Percentiles rank a stretch among this genome's conserved stretches.
These are phyloP conservation scores for Odontomyia ornata DNA, from an alignment of 2,888 invertebrate species.

Conservation along the genomic window DNA sequence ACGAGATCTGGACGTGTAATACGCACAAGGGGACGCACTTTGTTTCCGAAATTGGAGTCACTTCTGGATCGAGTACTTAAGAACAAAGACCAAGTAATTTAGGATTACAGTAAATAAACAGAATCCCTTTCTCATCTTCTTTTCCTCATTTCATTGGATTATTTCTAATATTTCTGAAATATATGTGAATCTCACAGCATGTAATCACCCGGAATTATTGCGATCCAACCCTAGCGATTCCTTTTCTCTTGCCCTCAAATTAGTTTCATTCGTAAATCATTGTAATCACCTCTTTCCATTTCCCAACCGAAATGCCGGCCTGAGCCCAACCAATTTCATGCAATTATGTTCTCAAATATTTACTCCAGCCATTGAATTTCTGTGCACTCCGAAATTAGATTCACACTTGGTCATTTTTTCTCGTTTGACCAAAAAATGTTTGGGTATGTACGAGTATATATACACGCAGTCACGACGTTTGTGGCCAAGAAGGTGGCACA, in stretches of 20 bases:
- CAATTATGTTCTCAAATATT: constrained; percentile 41
- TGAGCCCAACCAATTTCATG: neutral
- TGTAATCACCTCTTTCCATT: neutral
- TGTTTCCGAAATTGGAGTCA: too few relatives aligned
- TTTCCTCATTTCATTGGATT: too few relatives aligned
- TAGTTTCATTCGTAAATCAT: neutral
- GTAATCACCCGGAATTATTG: too few relatives aligned
- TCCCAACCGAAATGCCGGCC: neutral
- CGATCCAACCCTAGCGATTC: neutral
- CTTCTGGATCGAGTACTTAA: too few relatives aligned
- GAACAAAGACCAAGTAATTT: too few relatives aligned
- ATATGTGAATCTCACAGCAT: too few relatives aligned
- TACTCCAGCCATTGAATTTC: constrained; percentile 11
- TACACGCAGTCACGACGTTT: neutral
- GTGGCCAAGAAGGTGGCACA: constrained; percentile 5
- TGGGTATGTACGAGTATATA: too few relatives aligned
- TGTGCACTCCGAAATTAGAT: constrained; percentile 16
- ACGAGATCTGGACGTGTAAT: neutral
- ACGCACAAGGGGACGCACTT: neutral
- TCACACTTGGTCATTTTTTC: constrained; percentile 21
- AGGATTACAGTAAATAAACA: too few relatives aligned
- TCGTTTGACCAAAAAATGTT: neutral
- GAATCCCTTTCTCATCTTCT: too few relatives aligned
- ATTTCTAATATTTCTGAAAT: too few relatives aligned
- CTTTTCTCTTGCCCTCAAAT: neutral